These are phyloP conservation scores for Amiota communis DNA, from an alignment of 2,888 invertebrate genomes.

Conservation along the genomic window DNA sequence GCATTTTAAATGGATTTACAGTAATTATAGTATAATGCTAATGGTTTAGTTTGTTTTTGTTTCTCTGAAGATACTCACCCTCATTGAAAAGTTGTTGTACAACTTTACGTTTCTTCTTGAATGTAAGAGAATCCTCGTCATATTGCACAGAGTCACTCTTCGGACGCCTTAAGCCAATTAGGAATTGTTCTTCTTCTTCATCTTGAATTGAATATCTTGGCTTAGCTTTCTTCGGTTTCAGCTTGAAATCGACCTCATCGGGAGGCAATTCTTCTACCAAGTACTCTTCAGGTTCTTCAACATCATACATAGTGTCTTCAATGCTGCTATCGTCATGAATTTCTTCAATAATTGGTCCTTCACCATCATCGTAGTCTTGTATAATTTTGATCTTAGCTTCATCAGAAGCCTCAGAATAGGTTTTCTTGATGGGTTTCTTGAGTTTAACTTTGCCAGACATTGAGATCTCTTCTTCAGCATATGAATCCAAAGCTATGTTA, in stretches of 20 bases:
- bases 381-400: slow-evolving; percentile 83
- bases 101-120: slow-evolving; percentile 82
- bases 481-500: slow-evolving; percentile 87
- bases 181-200: slow-evolving; percentile 76
- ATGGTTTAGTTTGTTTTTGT: neutral
- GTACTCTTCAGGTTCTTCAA: slow-evolving; percentile 74
- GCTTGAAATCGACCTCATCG: slow-evolving; percentile 73
- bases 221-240: slow-evolving; percentile 74
- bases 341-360: slow-evolving; percentile 77
- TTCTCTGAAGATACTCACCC: slow-evolving; percentile 58
- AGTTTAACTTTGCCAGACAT: slow-evolving; percentile 88
- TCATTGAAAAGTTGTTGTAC: slow-evolving; percentile 77
- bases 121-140: slow-evolving; percentile 80
- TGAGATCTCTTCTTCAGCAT: slow-evolving; percentile 90
- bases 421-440: slow-evolving; percentile 82
- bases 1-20: slow-evolving; percentile 41
- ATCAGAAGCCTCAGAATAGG: slow-evolving; percentile 84
- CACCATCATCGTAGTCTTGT: slow-evolving; percentile 77
- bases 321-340: slow-evolving; percentile 77
- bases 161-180: slow-evolving; percentile 75
- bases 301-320: slow-evolving; percentile 75
- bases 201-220: slow-evolving; percentile 76
- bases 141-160: slow-evolving; percentile 74
- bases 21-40: slow-evolving; percentile 32
- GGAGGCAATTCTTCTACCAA: slow-evolving; percentile 76